phyloP scores from a whole-genome alignment of 2,797 vertebrate species.

The Spinus olivaceus region DNA sequence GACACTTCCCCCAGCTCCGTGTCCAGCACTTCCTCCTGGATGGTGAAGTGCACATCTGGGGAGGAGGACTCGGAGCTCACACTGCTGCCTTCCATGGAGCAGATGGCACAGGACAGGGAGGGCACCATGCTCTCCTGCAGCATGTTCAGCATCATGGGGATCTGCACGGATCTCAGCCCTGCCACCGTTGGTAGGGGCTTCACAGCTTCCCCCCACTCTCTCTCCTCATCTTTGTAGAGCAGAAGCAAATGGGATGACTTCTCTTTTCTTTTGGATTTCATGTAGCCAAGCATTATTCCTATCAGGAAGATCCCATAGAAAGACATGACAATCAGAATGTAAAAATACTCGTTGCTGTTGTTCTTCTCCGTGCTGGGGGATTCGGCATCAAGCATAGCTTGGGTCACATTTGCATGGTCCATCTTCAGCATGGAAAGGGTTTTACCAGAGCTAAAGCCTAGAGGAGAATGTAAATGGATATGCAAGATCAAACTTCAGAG shows the following conservation, averaged over 20 bases:
- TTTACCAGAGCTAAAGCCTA: slow-evolving; percentile 30
- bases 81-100: slow-evolving; percentile 90
- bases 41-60: slow-evolving; percentile 87
- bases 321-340: slow-evolving; percentile 89
- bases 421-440: slow-evolving; percentile 71
- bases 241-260: slow-evolving; percentile 86
- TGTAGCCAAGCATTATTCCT: slow-evolving; percentile 90
- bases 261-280: slow-evolving; percentile 90
- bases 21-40: slow-evolving; percentile 88
- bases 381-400: slow-evolving; percentile 40
- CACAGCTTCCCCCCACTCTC: slow-evolving; percentile 86
- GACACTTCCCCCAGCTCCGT: slow-evolving; percentile 76
- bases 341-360: slow-evolving; percentile 84
- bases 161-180: slow-evolving; percentile 74
- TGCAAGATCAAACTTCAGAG: neutral
- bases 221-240: slow-evolving; percentile 89
- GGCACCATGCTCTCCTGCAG: slow-evolving; percentile 79
- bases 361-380: neutral
- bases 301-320: slow-evolving; percentile 93
- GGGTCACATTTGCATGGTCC: slow-evolving; percentile 83
- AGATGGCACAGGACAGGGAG: slow-evolving; percentile 84
- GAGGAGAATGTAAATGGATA: neutral
- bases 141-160: slow-evolving; percentile 78
- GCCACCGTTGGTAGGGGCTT: slow-evolving; percentile 74
- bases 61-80: slow-evolving; percentile 90